Evolutionary conservation across 2,888 invertebrate species (phyloP), one percentile per base, ranked within the genome.

Genomic region (Sympetrum striolatum): DNA sequence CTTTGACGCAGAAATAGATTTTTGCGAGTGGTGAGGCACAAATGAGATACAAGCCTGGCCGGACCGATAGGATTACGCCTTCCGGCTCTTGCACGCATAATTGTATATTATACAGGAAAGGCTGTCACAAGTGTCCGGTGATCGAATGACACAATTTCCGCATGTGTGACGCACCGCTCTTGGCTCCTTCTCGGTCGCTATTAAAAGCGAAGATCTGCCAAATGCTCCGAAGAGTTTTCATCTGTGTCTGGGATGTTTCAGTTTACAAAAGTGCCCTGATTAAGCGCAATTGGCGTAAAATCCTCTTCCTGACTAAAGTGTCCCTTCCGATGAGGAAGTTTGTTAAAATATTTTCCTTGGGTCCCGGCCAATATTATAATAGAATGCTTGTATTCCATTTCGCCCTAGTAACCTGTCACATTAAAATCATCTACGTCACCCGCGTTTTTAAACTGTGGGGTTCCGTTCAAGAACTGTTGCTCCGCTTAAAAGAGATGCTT

Each of bases 91-190:
- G 22, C 73, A 73, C 73, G 73, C 73, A 73, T 73, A 31, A 73
- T 25, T 53, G 31, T 25, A 73, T 73, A 73, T 73, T 53, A 73
- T 73, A 73, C 12, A 31, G 73, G 73, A 12, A 31, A 31, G 73
- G 73, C 14, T 73, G 73, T 73, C 73, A 73, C 73, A 31, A 25
- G 73, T 73, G 73, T 12, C 73, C 73, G 73, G 18, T 31, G 73
- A 73, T 73, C 73, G 25, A 35, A 64, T 37, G 60, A 64, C 37
- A 37, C 86, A 64, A 60, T 86, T 86, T 86, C 86, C 86, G 86
- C 60, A 37, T 39, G 86, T 60, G 86, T 86, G 86, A 86, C 86
- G 86, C 86, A 86, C 64, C 22, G n/a, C 35, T 37, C 12, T 60
- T 86, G 86, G 60, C 86, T 86, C 37, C 25, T 86, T 18, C 60